Percentiles rank a stretch among this genome's conserved stretches.
Evolutionary conservation across 64 coral and sea anemone species (phyloP).

Genomic region (Pachyseris speciosa): DNA sequence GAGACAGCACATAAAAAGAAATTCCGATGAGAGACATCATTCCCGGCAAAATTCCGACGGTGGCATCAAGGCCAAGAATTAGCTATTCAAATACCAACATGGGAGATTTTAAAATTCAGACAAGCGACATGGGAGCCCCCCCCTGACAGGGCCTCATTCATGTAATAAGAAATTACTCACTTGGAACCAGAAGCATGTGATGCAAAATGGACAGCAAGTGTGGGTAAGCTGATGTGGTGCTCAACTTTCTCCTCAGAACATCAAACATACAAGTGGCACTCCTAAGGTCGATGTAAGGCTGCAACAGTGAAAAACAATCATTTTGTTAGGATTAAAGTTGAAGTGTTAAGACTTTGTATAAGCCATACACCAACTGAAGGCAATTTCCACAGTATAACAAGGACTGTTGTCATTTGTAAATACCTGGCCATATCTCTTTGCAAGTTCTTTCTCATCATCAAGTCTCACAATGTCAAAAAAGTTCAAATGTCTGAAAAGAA

Average conservation of each 20-base stretch:
- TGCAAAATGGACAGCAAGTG: conserved; percentile 94
- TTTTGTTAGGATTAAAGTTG: too few species aligned
- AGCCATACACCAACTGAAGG: too few species aligned
- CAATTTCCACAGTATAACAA: not conserved
- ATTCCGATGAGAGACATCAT: too few species aligned
- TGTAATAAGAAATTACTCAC: conserved; percentile 51
- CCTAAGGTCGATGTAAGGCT: conserved; percentile 96
- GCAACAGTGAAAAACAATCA: not conserved
- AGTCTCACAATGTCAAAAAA: conserved; percentile 96
- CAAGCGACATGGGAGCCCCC: too few species aligned
- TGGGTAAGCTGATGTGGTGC: conserved; percentile 88
- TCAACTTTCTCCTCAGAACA: conserved; percentile 83
- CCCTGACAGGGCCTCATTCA: too few species aligned
- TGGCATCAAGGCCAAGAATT: too few species aligned
- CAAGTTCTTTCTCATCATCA: conserved; percentile 97
- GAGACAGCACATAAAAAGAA: too few species aligned
- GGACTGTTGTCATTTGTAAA: not conserved
- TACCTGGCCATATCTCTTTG: conserved; percentile 91
- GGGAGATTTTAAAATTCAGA: too few species aligned
- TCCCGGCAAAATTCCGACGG: too few species aligned
- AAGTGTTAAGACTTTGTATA: too few species aligned
- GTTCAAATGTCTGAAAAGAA: conserved; percentile 81
- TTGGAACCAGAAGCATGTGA: conserved; percentile 90
- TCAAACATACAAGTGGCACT: conserved; percentile 98
- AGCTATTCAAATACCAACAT: too few species aligned